Evolutionary conservation across 2,113 vertebrate species (phyloP).

Genomic region (Morone saxatilis): DNA sequence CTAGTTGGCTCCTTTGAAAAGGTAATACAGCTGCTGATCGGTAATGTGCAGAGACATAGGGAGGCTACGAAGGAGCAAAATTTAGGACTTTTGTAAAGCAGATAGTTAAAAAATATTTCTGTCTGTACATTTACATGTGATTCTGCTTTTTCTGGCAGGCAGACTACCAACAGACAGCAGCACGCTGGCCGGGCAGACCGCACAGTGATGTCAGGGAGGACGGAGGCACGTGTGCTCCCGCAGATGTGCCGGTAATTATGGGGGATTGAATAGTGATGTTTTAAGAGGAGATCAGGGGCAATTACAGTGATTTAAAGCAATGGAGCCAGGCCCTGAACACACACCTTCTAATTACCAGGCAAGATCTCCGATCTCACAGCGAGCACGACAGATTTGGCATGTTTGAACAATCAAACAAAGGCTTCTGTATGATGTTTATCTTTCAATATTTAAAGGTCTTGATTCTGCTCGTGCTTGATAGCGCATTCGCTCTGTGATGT

Average conservation of each 20-base stretch:
- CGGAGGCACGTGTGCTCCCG: slow-evolving; percentile 58
- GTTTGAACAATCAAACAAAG: slow-evolving; percentile 67
- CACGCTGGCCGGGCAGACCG: slow-evolving; percentile 17
- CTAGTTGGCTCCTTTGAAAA: slow-evolving; percentile 42
- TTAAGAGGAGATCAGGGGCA: slow-evolving; percentile 80
- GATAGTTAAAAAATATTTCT: slow-evolving; percentile 15
- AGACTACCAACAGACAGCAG: slow-evolving; percentile 18
- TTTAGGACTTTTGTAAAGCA: slow-evolving; percentile 25
- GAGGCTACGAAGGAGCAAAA: slow-evolving; percentile 1
- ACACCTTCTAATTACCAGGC: slow-evolving; percentile 76
- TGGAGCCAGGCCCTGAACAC: slow-evolving; percentile 55
- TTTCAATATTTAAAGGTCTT: slow-evolving; percentile 69
- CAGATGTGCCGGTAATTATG: slow-evolving; percentile 83
- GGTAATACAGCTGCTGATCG: slow-evolving; percentile 29
- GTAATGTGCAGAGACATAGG: slow-evolving; percentile 2
- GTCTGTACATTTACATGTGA: not conserved
- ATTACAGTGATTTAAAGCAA: slow-evolving; percentile 82
- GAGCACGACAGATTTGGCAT: slow-evolving; percentile 62
- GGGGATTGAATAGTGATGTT: slow-evolving; percentile 78
- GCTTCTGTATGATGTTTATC: slow-evolving; percentile 61
- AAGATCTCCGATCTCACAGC: slow-evolving; percentile 46
- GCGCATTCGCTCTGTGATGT: slow-evolving; percentile 34
- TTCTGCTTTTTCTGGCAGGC: not conserved
- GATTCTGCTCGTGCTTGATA: slow-evolving; percentile 37
- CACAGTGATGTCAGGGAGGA: slow-evolving; percentile 70